These are phyloP conservation scores for Apamea epomidion DNA, from an alignment of 2,888 invertebrate genomes.

Conservation along the genomic window DNA sequence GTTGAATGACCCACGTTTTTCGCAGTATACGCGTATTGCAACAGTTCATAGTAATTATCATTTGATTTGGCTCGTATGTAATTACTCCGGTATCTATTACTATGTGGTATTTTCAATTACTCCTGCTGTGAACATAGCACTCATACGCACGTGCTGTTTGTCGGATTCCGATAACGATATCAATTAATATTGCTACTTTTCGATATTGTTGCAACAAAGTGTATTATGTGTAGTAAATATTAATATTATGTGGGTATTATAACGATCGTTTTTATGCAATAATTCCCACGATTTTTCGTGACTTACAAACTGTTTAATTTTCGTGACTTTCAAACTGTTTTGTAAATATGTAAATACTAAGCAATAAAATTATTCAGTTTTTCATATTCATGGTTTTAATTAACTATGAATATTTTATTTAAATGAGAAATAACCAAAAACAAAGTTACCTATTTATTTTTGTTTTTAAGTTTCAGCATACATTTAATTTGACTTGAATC, in stretches of 20 bases:
- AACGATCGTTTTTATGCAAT: conserved; percentile 23
- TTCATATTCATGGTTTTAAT: background rate
- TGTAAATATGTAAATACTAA: conserved; percentile 14
- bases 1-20: conserved; percentile 62
- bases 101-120: conserved; percentile 37
- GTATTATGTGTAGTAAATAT: conserved; percentile 14
- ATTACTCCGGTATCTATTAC: conserved; percentile 45
- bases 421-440: background rate
- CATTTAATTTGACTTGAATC: background rate
- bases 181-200: conserved; percentile 42
- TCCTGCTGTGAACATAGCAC: conserved; percentile 47
- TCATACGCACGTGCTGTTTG: conserved; percentile 50
- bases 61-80: conserved; percentile 52
- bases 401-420: conserved; percentile 2
- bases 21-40: conserved; percentile 46
- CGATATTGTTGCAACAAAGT: conserved; percentile 17
- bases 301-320: conserved; percentile 14
- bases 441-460: background rate
- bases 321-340: conserved; percentile 14
- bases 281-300: conserved; percentile 20
- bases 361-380: background rate
- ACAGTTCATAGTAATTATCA: conserved; percentile 58
- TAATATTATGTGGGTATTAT: background rate
- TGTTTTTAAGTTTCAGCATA: background rate
- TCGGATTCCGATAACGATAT: conserved; percentile 49